Conservation (phyloP, 2,113 vertebrate species). For the Anoplopoma fimbria region DNA sequence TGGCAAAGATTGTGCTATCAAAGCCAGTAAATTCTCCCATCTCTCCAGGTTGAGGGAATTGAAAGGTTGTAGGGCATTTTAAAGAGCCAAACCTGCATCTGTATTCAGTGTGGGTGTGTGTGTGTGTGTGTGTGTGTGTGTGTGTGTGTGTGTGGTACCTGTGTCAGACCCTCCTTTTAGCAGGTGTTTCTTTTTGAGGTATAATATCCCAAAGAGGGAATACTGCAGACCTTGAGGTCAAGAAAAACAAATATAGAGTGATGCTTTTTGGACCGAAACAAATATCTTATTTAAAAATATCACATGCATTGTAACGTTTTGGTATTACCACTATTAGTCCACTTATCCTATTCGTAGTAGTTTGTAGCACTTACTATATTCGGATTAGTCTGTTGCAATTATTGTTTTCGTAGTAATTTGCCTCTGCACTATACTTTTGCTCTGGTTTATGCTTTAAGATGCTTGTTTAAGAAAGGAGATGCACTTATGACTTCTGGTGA, state of each 20-base stretch:
- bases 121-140: conserved; percentile 25
- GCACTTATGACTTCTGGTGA: too few species aligned
- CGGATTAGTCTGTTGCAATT: too few species aligned
- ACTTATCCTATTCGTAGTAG: too few species aligned
- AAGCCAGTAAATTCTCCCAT: conserved; percentile 40
- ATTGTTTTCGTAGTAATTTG: too few species aligned
- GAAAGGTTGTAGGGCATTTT: conserved; percentile 50
- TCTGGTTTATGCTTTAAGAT: too few species aligned
- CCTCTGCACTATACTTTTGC: too few species aligned
- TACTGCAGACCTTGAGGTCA: not conserved
- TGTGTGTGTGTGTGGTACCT: conserved; percentile 29
- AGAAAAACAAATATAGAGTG: not conserved
- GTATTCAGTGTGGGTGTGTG: conserved; percentile 48
- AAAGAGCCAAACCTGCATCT: conserved; percentile 39
- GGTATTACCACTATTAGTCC: too few species aligned
- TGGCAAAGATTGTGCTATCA: conserved; percentile 38
- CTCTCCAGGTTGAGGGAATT: conserved; percentile 27
- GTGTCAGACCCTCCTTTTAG: conserved; percentile 35
- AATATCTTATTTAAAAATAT: not conserved
- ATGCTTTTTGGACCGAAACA: not conserved
- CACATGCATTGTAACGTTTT: not conserved
- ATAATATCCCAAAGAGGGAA: conserved; percentile 12
- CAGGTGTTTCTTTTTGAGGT: conserved; percentile 50
- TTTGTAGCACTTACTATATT: too few species aligned
- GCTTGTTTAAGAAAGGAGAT: too few species aligned